Evolutionary conservation across 2,888 invertebrate species (phyloP), one percentile per base, ranked within the genome.

Genomic region (Caenorhabditis virilis): DNA sequence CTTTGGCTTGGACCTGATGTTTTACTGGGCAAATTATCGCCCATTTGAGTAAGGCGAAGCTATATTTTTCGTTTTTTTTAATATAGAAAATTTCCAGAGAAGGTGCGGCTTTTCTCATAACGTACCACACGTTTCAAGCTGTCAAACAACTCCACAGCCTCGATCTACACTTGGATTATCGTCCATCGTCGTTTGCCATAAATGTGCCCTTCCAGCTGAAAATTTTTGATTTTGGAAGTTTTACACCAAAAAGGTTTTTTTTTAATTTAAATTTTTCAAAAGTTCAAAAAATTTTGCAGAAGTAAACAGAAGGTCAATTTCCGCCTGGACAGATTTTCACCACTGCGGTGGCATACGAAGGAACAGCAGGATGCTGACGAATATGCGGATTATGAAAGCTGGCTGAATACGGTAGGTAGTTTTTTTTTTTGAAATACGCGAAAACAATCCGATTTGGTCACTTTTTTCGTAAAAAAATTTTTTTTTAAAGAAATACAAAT

Each of bases 271-370:
- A 30, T 9, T 9, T 6, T 30, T n/a, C n/a, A n/a, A n/a, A n/a
- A n/a, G n/a, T 13, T 30, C 30, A 30, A 30, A 9, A n/a, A 9
- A 9, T 6, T 30, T 30, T 30, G 6, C 30, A 30, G 30, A 30
- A 6, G 7, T 9, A 30, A 30, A 30, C 30, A n/a, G n/a, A n/a
- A n/a, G n/a, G n/a, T n/a, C n/a, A n/a, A 6, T 30, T 30, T 9
- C 13, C 30, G 30, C 30, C 13, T 30, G 6, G 30, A 30, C 13
- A 6, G 30, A 39, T 15, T 11, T 5, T 27, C 26, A 39, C 15
- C 27, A 25, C 48, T 20, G 47, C 48, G 48, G 13, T 56, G 56
- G 48, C 56, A 56, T 56, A 42, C 18, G 30, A 38, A 25, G 9
- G 11, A 26, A 9, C 18, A 36, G 16, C 45, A 30, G 30, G 30